Evolutionary conservation across 2,888 invertebrate genomes (phyloP).

Genomic region (Tethea ocularis): DNA sequence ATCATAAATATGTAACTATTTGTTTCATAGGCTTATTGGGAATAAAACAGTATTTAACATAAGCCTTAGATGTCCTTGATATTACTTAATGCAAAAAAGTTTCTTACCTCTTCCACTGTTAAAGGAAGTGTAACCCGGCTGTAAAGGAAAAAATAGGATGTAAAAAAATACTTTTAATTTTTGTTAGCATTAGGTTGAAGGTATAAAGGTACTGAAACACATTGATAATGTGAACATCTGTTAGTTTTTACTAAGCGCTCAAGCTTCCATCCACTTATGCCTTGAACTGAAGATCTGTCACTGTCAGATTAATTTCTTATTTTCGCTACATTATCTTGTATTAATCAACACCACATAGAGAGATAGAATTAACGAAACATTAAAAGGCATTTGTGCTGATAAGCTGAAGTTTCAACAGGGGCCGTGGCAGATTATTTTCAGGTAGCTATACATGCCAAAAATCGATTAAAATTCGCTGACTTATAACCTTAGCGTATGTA

Average conservation of each 20-base stretch:
- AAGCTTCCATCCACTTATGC: slow-evolving; percentile 36
- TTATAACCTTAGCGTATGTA: slow-evolving; percentile 62
- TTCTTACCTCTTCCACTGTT: slow-evolving; percentile 97
- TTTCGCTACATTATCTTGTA: not conserved
- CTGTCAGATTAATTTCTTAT: slow-evolving; percentile 46
- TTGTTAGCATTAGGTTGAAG: too few relatives aligned
- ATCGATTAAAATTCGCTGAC: slow-evolving; percentile 73
- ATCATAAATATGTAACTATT: too few relatives aligned
- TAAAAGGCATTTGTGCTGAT: slow-evolving; percentile 40
- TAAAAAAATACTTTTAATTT: not conserved
- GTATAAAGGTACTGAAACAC: not conserved
- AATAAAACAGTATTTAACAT: not conserved
- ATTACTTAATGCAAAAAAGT: slow-evolving; percentile 11
- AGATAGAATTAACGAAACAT: not conserved
- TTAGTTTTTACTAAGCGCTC: slow-evolving; percentile 34
- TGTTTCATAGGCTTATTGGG: too few relatives aligned
- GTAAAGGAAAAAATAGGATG: slow-evolving; percentile 73
- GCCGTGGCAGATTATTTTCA: slow-evolving; percentile 45
- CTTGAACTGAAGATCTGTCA: slow-evolving; percentile 71
- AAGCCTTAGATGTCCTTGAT: not conserved
- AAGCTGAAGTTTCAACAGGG: slow-evolving; percentile 42
- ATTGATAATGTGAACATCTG: slow-evolving; percentile 48
- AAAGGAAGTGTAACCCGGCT: slow-evolving; percentile 98
- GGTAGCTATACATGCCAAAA: slow-evolving; percentile 56
- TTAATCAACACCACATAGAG: not conserved